Evolutionary conservation across 2,888 invertebrate genomes (phyloP), one percentile per base, ranked within the genome.

Genomic region (Parthenolecanium corni): DNA sequence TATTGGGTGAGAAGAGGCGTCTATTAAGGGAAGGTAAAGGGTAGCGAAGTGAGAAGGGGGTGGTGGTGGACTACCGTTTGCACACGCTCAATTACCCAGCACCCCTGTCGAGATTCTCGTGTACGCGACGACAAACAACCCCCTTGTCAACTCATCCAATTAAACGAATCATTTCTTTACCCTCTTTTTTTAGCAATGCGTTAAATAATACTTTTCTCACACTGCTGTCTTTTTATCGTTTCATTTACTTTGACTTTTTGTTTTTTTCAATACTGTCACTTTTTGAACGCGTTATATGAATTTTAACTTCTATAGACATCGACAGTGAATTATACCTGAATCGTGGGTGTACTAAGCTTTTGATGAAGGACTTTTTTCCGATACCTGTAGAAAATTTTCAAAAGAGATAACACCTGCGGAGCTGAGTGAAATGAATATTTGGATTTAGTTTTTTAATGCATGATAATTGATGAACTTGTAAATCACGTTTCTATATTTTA

Each of bases 91-190:
- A 58, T 58, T 58, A 58, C 58, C 47, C 58, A 36, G 58, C 58
- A 58, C 58, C 58, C 58, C 58, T 58, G 58, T 58, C 47, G 58
- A 36, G 58, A 58, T 47, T 21, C 36, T 58, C 36, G 47, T 56
- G 25, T 38, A 51, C 25, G 58, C 58, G 58, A 58, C 58, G 47
- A 58, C 47, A 47, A 58, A 49, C 31, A 31, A 31, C 31, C 31
- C 58, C 58, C 58, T 58, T 58, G 58, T 58, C 58, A 49, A 47
- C 58, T 58, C 58, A 58, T 58, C 58, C 58, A 58, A 58, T 58
- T 58, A 58, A 58, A 58, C 58, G 47, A 58, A 58, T 58, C 58
- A 58, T 49, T 58, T 58, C 31, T 31, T 31, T 31, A 6, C 9
- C 9, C 9, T 31, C 9, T 31, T 31, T 31, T 31, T 31, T 31